Evolutionary conservation across 1,140 invertebrate species (phyloP).

Genomic region (Drosophila pseudoananassae): DNA sequence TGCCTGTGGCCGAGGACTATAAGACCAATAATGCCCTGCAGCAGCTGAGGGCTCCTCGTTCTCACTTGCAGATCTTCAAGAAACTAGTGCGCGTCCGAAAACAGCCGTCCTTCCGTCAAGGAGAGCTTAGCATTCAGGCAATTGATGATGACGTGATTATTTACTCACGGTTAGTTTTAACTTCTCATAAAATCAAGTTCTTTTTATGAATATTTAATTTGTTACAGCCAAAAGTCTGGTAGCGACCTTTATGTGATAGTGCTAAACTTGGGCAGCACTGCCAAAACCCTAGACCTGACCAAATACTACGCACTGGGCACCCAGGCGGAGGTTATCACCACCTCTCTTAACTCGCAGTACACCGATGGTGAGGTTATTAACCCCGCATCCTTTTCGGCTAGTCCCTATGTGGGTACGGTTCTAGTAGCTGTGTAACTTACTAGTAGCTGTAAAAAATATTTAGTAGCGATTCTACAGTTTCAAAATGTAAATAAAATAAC

Average conservation of each 20-base stretch:
- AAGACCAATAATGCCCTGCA: constrained; percentile 84
- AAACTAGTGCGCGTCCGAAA: constrained; percentile 69
- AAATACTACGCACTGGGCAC: constrained; percentile 53
- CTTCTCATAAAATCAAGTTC: not conserved
- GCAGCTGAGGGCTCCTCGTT: constrained; percentile 79
- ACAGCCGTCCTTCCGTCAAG: constrained; percentile 67
- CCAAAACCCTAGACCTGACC: constrained; percentile 60
- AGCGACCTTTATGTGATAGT: constrained; percentile 75
- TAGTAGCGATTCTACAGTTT: not conserved
- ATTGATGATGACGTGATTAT: constrained; percentile 67
- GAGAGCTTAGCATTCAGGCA: constrained; percentile 61
- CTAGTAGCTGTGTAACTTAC: constrained; percentile 61
- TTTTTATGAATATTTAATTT: not conserved
- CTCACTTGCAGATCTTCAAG: constrained; percentile 81
- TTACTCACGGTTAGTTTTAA: constrained; percentile 60
- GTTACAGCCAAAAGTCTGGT: constrained; percentile 49
- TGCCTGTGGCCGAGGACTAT: constrained; percentile 87
- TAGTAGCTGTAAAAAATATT: constrained; percentile 55
- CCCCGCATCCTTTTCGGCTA: constrained; percentile 56
- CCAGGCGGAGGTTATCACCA: constrained; percentile 74
- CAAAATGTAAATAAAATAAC: not conserved
- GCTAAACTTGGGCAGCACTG: constrained; percentile 58
- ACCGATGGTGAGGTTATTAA: constrained; percentile 65
- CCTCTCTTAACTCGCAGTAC: constrained; percentile 69
- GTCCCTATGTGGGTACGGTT: constrained; percentile 69